Percentiles rank a stretch among this genome's conserved stretches.
Conservation (phyloP, 35 echinoderm and acorn worm species). For the Stichopus chloronotus region DNA sequence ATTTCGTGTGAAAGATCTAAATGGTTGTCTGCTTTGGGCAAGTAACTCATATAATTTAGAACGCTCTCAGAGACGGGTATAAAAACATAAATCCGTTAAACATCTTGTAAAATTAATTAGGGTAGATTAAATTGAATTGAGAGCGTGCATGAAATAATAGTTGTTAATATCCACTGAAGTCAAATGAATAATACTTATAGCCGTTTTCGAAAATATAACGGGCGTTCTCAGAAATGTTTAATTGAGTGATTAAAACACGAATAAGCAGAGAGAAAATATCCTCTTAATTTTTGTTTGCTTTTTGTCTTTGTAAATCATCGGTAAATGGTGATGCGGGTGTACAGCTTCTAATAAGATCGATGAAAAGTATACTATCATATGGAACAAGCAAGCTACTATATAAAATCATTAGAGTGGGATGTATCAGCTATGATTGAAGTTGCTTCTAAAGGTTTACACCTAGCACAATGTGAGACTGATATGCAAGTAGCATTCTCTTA, state of each 20-base stretch:
- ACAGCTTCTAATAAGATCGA: not conserved
- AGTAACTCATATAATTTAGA: not conserved
- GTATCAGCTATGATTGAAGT: too few relatives aligned
- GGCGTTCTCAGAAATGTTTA: not conserved
- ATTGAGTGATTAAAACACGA: not conserved
- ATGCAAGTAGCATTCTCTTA: too few relatives aligned
- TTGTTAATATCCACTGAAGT: not conserved
- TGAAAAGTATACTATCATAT: not conserved
- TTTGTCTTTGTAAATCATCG: not conserved
- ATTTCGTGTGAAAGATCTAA: not conserved
- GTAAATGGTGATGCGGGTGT: not conserved
- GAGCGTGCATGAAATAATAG: slow-evolving; percentile 3
- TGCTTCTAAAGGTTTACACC: too few relatives aligned
- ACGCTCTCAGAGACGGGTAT: not conserved
- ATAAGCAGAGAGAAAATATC: not conserved
- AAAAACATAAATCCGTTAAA: not conserved
- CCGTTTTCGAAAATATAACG: not conserved
- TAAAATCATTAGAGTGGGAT: too few relatives aligned
- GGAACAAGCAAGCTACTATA: too few relatives aligned
- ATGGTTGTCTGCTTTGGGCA: not conserved
- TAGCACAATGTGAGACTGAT: too few relatives aligned
- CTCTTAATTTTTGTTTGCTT: not conserved
- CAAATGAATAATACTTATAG: not conserved
- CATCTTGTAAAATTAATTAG: slow-evolving; percentile 22
- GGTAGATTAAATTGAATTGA: slow-evolving; percentile 17